Evolutionary conservation across 2,113 vertebrate genomes (phyloP), one percentile per base, ranked within the genome.

Genomic region (Clinocottus analis): DNA sequence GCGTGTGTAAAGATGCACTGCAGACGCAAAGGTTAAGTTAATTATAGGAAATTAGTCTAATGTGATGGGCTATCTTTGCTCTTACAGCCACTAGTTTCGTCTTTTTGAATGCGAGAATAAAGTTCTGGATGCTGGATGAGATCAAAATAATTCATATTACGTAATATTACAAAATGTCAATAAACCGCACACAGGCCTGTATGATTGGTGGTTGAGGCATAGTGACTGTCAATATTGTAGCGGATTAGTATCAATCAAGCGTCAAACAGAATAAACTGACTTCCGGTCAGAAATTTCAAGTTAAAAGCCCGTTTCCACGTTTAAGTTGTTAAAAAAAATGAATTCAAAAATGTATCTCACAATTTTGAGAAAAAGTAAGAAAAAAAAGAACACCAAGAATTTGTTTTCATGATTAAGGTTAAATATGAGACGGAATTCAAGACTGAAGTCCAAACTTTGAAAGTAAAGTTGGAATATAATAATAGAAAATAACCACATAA

Each of bases 221-320:
- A 39, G 61, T 61, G 35, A 72, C 39, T 39, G 74, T 77, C 69
- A 67, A 35, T 73, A 62, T 55, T 56, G 75, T 37, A 51, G 79
- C 59, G 91, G 90, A 93, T 92, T 93, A 92, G 69, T 88, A 59
- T 71, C 65, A 75, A 80, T 73, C 47, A n/a, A 43, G 25, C 14
- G 83, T 84, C 82, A 27, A 17, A 4, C 8, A 43, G 33, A 51
- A 64, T 62, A 29, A 53, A 73, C 39, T 1, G 3, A 86, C 81
- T 87, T 93, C 92, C 88, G 83, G 84, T 88, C 5, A 51, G 13
- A 5, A 4, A 1, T 86, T 88, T 88, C 92, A 89, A 87, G 75
- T 19, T 92, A 89, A 88, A 82, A 75, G 51, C 11, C 0, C 7
- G 13, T 0, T 5, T 9, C 25, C 21, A 1, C 4, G 1, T 27